Conservation (phyloP, 2,113 vertebrate genomes). For the Ahaetulla prasina region DNA sequence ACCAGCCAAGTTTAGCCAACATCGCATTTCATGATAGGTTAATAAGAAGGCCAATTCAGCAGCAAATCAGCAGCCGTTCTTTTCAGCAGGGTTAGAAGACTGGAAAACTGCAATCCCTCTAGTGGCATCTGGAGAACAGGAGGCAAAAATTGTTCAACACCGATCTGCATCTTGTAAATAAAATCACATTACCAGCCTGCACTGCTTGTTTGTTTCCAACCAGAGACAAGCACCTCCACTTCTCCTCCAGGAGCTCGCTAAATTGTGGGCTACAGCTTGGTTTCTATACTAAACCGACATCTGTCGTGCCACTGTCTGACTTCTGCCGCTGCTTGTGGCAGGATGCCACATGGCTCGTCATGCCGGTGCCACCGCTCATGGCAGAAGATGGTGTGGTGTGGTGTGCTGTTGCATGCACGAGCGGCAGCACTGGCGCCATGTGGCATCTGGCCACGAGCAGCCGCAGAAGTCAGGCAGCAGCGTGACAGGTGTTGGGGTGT, state of each 20-base stretch:
- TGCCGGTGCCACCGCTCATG: no score
- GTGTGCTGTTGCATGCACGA: no score
- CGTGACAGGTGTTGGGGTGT: no score
- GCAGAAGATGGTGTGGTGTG: no score
- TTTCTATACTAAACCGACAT: neutral
- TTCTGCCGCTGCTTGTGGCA: no score
- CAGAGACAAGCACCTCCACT: neutral
- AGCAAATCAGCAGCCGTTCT: neutral
- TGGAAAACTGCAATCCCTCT: neutral
- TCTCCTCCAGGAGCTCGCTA: neutral
- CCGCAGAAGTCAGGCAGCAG: no score
- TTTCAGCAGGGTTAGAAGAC: neutral
- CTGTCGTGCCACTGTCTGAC: no score
- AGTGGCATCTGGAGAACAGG: neutral
- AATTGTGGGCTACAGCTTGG: neutral
- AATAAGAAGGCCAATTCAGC: neutral
- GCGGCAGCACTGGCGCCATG: rapidly evolving
- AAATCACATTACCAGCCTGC: neutral
- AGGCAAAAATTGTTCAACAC: neutral
- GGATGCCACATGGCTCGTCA: no score
- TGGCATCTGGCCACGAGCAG: no score
- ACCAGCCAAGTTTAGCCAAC: neutral
- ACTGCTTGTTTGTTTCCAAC: neutral
- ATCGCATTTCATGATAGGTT: neutral
- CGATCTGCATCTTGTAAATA: neutral